phyloP scores from a whole-genome alignment of 2,888 invertebrate species.

The Tridacna crocea region DNA sequence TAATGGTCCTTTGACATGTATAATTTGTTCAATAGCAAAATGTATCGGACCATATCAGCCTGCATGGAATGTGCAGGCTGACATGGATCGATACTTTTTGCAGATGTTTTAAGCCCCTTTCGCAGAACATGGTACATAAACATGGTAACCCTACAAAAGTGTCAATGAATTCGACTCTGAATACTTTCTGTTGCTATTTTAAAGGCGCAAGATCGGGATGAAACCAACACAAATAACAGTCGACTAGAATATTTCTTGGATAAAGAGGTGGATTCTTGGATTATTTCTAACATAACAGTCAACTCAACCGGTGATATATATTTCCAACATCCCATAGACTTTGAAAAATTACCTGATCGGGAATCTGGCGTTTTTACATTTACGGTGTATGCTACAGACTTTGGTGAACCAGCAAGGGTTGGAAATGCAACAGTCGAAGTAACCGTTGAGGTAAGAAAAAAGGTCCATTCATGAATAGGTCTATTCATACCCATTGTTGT shows the following conservation, averaged over 20 bases:
- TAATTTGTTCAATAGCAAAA: too few species aligned
- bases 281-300: background rate
- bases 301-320: constrained; percentile 4
- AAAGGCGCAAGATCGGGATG: constrained; percentile 16
- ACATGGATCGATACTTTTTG: too few species aligned
- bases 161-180: background rate
- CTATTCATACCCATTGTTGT: too few species aligned
- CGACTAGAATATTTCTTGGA: background rate
- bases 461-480: too few species aligned
- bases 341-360: background rate
- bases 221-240: constrained; percentile 19
- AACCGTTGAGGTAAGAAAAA: constrained; percentile 10
- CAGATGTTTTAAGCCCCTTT: too few species aligned
- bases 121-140: too few species aligned
- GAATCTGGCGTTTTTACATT: constrained; percentile 9
- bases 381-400: constrained; percentile 2
- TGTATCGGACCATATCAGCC: too few species aligned
- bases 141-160: too few species aligned
- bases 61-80: too few species aligned
- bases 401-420: background rate
- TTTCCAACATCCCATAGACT: constrained; percentile 12
- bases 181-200: background rate
- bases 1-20: too few species aligned
- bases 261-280: background rate
- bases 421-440: constrained; percentile 19